Conservation (phyloP, 2,113 vertebrate genomes). For the Boulengeromyrus knoepffleri region DNA sequence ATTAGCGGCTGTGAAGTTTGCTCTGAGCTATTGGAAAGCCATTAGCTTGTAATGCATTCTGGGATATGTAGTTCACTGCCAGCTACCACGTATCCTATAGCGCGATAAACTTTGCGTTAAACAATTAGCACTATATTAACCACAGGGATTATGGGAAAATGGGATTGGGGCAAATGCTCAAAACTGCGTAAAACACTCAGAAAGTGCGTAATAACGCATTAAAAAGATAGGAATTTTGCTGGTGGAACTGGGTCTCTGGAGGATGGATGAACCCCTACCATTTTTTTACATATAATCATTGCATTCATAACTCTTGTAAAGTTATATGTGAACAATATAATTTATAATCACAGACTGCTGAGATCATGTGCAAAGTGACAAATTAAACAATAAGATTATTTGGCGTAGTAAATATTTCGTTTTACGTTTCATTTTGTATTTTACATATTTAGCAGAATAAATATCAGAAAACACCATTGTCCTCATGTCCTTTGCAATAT, state of each 20-base stretch:
- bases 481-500: neutral
- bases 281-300: neutral
- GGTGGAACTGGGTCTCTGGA: neutral
- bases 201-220: neutral
- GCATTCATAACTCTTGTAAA: neutral
- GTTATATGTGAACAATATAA: neutral
- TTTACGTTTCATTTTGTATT: neutral
- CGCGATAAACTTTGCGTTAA: neutral
- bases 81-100: neutral
- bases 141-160: neutral
- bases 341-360: neutral
- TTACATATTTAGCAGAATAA: neutral
- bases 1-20: neutral
- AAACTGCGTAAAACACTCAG: neutral
- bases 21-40: neutral
- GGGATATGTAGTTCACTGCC: slow-evolving; percentile 15
- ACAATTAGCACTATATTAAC: neutral
- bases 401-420: neutral
- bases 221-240: neutral
- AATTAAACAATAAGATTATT: neutral
- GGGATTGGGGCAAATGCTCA: neutral
- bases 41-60: neutral
- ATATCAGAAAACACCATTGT: neutral
- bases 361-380: neutral
- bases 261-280: neutral